These are phyloP conservation scores for Seira ritae DNA, from an alignment of 2,888 invertebrate genomes.

Conservation along the genomic window DNA sequence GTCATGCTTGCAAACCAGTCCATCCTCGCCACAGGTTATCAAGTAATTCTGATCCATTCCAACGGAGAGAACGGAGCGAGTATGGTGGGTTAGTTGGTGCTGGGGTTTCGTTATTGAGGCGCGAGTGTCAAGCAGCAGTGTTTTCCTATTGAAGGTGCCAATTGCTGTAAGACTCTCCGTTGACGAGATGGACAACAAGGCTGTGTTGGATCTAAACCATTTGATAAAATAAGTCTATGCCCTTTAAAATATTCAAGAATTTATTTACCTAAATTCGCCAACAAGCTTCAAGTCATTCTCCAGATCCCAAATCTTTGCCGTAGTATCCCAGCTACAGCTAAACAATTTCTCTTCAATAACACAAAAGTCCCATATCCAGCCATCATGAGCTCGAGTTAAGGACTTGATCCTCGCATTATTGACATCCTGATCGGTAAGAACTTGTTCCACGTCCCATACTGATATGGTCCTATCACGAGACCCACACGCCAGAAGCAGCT, in stretches of 20 bases:
- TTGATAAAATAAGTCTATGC: not conserved
- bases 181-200: constrained; percentile 59
- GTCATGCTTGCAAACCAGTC: constrained; percentile 57
- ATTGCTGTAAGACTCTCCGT: constrained; percentile 62
- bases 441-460: constrained; percentile 68
- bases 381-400: constrained; percentile 78
- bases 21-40: constrained; percentile 72
- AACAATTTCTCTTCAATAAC: constrained; percentile 51
- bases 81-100: constrained; percentile 54
- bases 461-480: constrained; percentile 67
- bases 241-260: not conserved
- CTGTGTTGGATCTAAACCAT: constrained; percentile 31
- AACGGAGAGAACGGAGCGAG: constrained; percentile 66
- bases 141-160: constrained; percentile 67
- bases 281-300: constrained; percentile 39
- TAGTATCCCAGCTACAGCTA: constrained; percentile 69
- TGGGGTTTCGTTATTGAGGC: constrained; percentile 8
- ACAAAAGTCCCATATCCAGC: constrained; percentile 80
- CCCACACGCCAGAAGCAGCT: constrained; percentile 66
- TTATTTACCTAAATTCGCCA: constrained; percentile 62
- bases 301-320: constrained; percentile 67
- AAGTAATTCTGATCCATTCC: constrained; percentile 68
- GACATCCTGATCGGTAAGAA: not conserved
- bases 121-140: constrained; percentile 67
- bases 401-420: constrained; percentile 7